Evolutionary conservation across 2,797 vertebrate genomes (phyloP), one percentile per base, ranked within the genome.

Genomic region (Hydrophis major): DNA sequence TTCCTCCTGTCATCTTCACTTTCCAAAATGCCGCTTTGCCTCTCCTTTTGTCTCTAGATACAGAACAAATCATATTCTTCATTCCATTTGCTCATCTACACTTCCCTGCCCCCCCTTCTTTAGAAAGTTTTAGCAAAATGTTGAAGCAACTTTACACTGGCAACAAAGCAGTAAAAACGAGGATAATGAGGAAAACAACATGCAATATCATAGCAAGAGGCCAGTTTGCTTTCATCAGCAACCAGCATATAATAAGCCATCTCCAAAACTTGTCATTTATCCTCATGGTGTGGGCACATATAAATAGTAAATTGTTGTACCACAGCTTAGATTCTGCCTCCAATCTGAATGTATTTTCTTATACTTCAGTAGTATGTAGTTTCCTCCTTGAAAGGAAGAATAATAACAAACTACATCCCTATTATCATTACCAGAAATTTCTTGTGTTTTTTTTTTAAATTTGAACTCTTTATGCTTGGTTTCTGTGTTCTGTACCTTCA

Each of bases 1-100:
- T 96, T 95, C 93, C 92, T 95, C 93, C 92, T 95, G 94, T 94
- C 94, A 86, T 87, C 91, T 93, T 93, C 95, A 95, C 94, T 95
- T 87, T 74, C 0, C 1, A 94, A 96, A 95, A 96, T 94, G 89
- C 94, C 89, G 91, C 93, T 96, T 92, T 96, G 96, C 95, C 92
- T 60, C 66, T 11, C 50, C 92, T 95, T 94, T 92, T 63, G 91
- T 92, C 93, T 90, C 95, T 94, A 93, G 95, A 92, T 90, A 93
- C 94, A 94, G 92, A 57, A 69, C 7, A 88, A 93, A 59, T 53
- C 27, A 32, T 74, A 2, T 69, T 88, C 13, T 61, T 22, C 10
- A 87, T 1, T 61, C n/a, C 22, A 42, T 32, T 20, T 37, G 32
- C 87, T 57, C 87, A 57, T 12, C 56, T 22, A 22, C n/a, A 12